Evolutionary conservation across 1,140 invertebrate genomes (phyloP), one percentile per base, ranked within the genome.

Genomic region (Elymnias hypermnestra): DNA sequence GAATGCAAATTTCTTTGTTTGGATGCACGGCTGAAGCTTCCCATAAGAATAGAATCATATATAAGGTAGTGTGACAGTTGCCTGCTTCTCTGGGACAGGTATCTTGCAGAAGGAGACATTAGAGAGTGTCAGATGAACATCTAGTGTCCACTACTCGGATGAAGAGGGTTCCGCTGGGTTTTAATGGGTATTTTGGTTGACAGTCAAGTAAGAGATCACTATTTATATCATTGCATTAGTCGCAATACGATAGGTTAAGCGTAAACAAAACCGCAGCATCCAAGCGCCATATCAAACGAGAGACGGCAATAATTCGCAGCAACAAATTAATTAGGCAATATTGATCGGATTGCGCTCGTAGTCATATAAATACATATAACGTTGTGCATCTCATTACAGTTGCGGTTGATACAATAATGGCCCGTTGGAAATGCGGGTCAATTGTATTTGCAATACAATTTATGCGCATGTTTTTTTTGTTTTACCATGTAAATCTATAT

Each of bases 391-490:
- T 73, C 75, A 79, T 77, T 74, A 77, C 56, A 54, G 69, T 63
- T 65, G 70, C 63, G 65, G 50, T 65, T 56, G 57, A 67, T 68
- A 77, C 69, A 68, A 49, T 70, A 71, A 72, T 72, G 58, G 60
- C 66, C 64, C 67, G 68, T 75, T 71, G 75, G 73, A 70, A 81
- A 77, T 82, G 58, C 75, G 57, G 73, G 77, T 79, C 73, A 77
- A 55, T 62, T 63, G 67, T 64, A 53, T 53, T 48, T 53, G 49
- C 49, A 41, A 12, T 33, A 7, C 1, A 33, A 15, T 33, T 15
- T 4, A 15, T 15, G 29, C 15, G n/a, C 29, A 8, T 33, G 13
- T 15, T n/a, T n/a, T n/a, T n/a, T n/a, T n/a, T n/a, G n/a, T n/a
- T n/a, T n/a, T n/a, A n/a, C n/a, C n/a, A n/a, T n/a, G n/a, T n/a